Base-by-base conservation (phyloP, 2,888 invertebrate species). In the Epinotia brunnichana region DNA sequence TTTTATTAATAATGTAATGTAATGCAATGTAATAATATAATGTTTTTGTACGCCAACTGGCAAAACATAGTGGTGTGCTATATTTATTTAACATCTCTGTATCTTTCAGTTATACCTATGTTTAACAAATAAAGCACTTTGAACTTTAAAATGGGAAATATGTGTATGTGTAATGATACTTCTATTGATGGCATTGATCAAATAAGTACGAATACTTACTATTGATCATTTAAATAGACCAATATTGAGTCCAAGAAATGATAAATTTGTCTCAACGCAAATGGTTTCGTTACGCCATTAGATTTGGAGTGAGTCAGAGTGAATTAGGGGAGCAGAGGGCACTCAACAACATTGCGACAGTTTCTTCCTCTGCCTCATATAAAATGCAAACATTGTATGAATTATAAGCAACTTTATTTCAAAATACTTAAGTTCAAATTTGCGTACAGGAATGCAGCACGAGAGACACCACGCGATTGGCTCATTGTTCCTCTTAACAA, bases 401-500 rank as follows among this genome's bases (percentile, higher is more conserved):
- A 21, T 4, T 9, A 53, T 19, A 39, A 15, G n/a, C 54, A 21
- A 54, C 15, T 21, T 15, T 54, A 54, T 21, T 19, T 0, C 21
- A 64, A n/a, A 21, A 19, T 3, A 3, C 1, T 41, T 13, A 54
- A 21, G 54, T 39, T 64, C 7, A 54, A 54, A 64, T 39, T 64
- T 13, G 17, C 29, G 17, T 13, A 3, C 11, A 9, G 3, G 44
- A 61, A 24, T n/a, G 19, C 62, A 39, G 17, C 29, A 35, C 35
- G 29, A 35, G 4, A 53, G 41, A 56, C 10, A 53, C 21, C 24
- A 24, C 5, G 10, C 66, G 66, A 66, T 85, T 85, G 83, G 73
- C 80, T 85, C 83, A 87, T 87, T 89, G 86, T 82, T 82, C 81
- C 84, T 83, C 83, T 84, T 85, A 77, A 81, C 85, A 85, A 85